Evolutionary conservation across 2,888 invertebrate species (phyloP), one percentile per base, ranked within the genome.

Genomic region (Argyresthia goedartella): DNA sequence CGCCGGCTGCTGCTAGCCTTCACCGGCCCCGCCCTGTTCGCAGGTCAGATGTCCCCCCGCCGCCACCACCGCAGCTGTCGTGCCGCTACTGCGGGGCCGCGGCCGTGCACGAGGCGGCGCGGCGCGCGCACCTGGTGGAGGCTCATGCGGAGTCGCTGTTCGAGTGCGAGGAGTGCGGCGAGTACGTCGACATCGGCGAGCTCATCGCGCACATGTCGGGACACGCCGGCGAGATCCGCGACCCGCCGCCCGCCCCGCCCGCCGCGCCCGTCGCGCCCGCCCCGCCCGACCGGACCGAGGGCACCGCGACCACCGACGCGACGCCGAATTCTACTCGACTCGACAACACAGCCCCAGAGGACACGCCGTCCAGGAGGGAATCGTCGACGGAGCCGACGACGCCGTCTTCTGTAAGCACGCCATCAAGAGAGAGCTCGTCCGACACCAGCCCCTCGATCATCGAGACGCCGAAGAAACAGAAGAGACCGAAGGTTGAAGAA

Each of bases 131-230:
- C 59, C 58, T 81, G 42, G 56, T 70, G 39, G 56, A 63, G 25
- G 58, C 57, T 1, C 85, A 84, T 61, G 59, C 65, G 1, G 66
- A 73, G 44, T 57, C 63, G 33, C 62, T 85, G 53, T 81, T 84
- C 63, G 76, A 73, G 54, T 87, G 87, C 64, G 76, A 75, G 49
- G 71, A 79, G 45, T 86, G 87, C 64, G 65, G 73, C 56, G 59
- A 64, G 8, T 77, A 73, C 60, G 63, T 79, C 42, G 71, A 76
- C 55, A 61, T 68, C 33, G 69, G 63, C 35, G 67, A 72, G 41
- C 70, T 85, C 50, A 61, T 78, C 8, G 50, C 61, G 2, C 87
- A 87, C 64, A 76, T 84, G 80, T 69, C 76, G 7, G 55, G 61
- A 2, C 85, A 86, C 60, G 77, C 77, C 9, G 52, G 58, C 1